These are phyloP conservation scores for Amphipoea lucens DNA, from an alignment of 2,888 invertebrate genomes.

Conservation along the genomic window DNA sequence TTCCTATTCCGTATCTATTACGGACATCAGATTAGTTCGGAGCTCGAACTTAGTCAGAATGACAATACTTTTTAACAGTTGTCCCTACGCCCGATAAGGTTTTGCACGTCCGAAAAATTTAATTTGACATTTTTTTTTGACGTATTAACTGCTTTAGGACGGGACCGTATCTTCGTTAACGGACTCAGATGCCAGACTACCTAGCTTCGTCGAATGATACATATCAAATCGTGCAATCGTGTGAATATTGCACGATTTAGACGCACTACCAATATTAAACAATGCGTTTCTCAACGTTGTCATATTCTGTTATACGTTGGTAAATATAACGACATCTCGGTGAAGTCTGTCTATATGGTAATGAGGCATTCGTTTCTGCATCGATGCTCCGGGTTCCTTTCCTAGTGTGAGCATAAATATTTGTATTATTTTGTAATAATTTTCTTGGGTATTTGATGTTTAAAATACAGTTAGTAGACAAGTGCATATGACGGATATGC, in stretches of 20 bases:
- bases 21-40: no score
- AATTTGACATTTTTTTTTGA: neutral
- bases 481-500: no score
- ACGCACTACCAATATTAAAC: conserved; percentile 4
- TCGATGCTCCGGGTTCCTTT: conserved; percentile 7
- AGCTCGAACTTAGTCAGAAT: neutral
- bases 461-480: no score
- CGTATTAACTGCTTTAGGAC: neutral
- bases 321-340: conserved; percentile 23
- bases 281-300: conserved; percentile 36
- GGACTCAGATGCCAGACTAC: neutral
- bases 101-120: neutral
- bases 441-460: no score
- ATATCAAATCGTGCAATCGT: conserved; percentile 13
- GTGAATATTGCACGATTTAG: conserved; percentile 3
- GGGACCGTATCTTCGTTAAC: neutral
- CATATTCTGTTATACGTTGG: conserved; percentile 24
- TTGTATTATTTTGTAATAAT: neutral
- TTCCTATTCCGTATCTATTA: no score
- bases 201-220: neutral
- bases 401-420: conserved; percentile 17
- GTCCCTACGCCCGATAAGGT: neutral
- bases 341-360: conserved; percentile 5
- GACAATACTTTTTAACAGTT: neutral
- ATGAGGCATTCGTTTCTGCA: conserved; percentile 40